Evolutionary conservation across 37 sponge, comb jelly and placozoan species (phyloP).

Genomic region (Cliona cf. orientalis): DNA sequence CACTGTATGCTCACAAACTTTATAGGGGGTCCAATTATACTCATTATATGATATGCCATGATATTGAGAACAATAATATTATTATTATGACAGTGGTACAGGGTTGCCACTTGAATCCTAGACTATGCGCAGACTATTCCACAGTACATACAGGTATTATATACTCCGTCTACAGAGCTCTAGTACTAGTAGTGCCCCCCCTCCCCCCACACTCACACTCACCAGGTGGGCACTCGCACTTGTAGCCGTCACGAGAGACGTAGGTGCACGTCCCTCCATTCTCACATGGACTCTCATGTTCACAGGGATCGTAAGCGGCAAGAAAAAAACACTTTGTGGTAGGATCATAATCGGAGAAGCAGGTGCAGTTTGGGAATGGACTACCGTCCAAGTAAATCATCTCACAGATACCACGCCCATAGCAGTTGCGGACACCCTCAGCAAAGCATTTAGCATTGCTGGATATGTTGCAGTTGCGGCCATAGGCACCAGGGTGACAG

Average conservation of each 20-base stretch:
- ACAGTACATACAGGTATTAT: not conserved
- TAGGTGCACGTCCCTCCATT: constrained; percentile 35
- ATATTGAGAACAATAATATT: too few species aligned
- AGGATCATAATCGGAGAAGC: not conserved
- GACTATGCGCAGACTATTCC: too few species aligned
- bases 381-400: too few species aligned
- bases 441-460: not conserved
- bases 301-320: not conserved
- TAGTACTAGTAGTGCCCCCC: too few species aligned
- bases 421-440: not conserved
- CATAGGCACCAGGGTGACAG: constrained; percentile 21
- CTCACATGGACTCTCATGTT: not conserved
- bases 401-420: constrained; percentile 12
- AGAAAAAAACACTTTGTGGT: constrained; percentile 7
- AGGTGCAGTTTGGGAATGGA: too few species aligned
- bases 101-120: too few species aligned
- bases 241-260: not conserved
- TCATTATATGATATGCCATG: too few species aligned
- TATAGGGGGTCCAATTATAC: too few species aligned
- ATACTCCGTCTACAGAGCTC: not conserved
- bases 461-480: constrained; percentile 5
- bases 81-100: too few species aligned
- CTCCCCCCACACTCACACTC: too few species aligned
- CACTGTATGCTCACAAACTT: too few species aligned
- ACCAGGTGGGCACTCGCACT: constrained; percentile 34